Percentiles rank a stretch among this genome's conserved stretches.
Evolutionary conservation across 1,140 invertebrate species (phyloP).

Genomic region (Lerema accius): DNA sequence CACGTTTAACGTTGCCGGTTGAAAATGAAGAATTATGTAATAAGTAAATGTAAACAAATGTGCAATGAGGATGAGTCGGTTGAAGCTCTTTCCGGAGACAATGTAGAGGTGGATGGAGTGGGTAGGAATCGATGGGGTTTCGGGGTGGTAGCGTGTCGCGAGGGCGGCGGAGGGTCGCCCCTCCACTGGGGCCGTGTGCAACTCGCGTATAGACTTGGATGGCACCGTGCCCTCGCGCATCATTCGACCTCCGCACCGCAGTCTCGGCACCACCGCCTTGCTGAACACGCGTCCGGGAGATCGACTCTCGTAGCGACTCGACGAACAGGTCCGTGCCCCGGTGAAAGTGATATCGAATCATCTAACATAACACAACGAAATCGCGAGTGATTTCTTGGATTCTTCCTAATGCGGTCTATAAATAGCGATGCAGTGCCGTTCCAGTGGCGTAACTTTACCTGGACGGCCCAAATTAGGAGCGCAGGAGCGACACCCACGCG

Average conservation of each 20-base stretch:
- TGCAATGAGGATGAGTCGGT: background rate
- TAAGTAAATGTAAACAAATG: slow-evolving; percentile 14
- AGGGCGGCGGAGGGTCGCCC: slow-evolving; percentile 58
- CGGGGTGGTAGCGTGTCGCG: slow-evolving; percentile 40
- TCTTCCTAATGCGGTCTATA: slow-evolving; percentile 70
- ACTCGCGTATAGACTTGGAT: slow-evolving; percentile 80
- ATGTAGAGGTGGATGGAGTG: slow-evolving; percentile 8
- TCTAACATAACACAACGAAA: slow-evolving; percentile 41
- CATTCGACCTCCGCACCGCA: slow-evolving; percentile 82
- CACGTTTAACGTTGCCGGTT: slow-evolving; percentile 15
- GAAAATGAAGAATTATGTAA: background rate
- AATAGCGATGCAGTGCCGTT: slow-evolving; percentile 70
- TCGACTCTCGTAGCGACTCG: slow-evolving; percentile 78
- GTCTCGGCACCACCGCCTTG: slow-evolving; percentile 75
- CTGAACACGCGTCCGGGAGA: slow-evolving; percentile 75
- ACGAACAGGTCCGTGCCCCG: slow-evolving; percentile 79
- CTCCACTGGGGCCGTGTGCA: slow-evolving; percentile 82
- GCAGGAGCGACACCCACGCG: slow-evolving; percentile 56
- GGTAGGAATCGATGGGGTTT: slow-evolving; percentile 23
- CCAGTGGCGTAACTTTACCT: slow-evolving; percentile 79
- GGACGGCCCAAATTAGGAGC: slow-evolving; percentile 81
- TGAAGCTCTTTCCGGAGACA: background rate
- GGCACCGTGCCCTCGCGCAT: slow-evolving; percentile 69
- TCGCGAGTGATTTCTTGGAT: slow-evolving; percentile 63
- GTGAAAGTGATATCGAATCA: slow-evolving; percentile 71